Conservation (phyloP, 2,888 invertebrate species). For the Actias luna region DNA sequence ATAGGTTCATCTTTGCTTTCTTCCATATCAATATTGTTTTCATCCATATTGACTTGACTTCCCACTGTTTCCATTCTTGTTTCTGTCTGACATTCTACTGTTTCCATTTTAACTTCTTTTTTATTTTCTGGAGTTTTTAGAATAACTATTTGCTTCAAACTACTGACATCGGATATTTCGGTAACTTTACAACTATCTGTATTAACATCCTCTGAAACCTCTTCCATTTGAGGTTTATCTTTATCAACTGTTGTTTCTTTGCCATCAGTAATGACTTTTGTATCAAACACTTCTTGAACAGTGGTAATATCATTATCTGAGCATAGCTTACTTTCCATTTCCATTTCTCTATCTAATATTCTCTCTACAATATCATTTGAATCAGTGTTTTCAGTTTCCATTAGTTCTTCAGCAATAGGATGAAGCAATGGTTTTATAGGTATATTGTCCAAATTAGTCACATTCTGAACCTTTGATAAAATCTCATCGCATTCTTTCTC, state of each 20-base stretch:
- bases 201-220: constrained; percentile 25
- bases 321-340: constrained; percentile 58
- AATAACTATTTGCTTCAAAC: constrained; percentile 24
- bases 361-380: constrained; percentile 67
- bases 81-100: constrained; percentile 20
- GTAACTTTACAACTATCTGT: constrained; percentile 28
- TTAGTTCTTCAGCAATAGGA: constrained; percentile 63
- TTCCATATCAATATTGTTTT: neutral
- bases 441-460: constrained; percentile 68
- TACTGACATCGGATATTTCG: constrained; percentile 33
- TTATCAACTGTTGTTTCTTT: constrained; percentile 16
- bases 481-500: constrained; percentile 78
- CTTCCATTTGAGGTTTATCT: constrained; percentile 16
- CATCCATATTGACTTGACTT: constrained; percentile 17
- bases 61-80: constrained; percentile 24
- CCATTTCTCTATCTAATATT: constrained; percentile 66
- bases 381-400: constrained; percentile 65
- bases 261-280: constrained; percentile 28
- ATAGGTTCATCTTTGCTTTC: constrained; percentile 20
- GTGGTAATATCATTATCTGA: constrained; percentile 46
- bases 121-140: constrained; percentile 22
- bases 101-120: constrained; percentile 25
- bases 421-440: constrained; percentile 63
- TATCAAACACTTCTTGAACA: constrained; percentile 39
- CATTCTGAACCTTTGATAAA: constrained; percentile 71